Conservation (phyloP, 1,140 invertebrate species). For the Dinothrombium tinctorium region DNA sequence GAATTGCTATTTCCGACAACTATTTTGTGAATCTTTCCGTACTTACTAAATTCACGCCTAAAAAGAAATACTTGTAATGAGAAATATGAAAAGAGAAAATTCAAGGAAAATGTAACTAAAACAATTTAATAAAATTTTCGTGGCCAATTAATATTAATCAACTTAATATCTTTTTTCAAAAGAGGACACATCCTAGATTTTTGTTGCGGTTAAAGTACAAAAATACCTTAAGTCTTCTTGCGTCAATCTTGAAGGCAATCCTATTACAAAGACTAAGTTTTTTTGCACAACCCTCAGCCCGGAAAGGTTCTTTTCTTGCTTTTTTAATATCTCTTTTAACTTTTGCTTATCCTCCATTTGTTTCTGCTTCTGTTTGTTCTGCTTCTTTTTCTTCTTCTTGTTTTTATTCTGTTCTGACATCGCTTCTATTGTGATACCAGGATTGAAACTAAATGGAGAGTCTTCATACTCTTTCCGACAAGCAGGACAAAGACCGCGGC, state of each 20-base stretch:
- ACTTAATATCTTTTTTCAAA: no score
- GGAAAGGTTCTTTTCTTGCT: constrained; percentile 1
- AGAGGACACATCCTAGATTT: no score
- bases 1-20: constrained; percentile 51
- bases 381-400: constrained; percentile 8
- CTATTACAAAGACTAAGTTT: constrained; percentile 97
- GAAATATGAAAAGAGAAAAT: not conserved
- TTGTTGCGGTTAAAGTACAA: not conserved
- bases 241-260: constrained; percentile 78
- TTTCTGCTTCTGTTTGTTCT: constrained; percentile 2
- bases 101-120: no score
- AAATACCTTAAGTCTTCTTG: constrained; percentile 9
- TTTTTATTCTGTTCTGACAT: constrained; percentile 8
- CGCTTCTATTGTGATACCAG: constrained; percentile 9
- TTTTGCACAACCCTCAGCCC: constrained; percentile 72
- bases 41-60: constrained; percentile 59
- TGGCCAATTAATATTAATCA: no score
- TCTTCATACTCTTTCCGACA: constrained; percentile 94
- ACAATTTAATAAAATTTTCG: not conserved
- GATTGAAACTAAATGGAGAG: constrained; percentile 7
- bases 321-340: not conserved
- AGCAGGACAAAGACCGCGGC: constrained; percentile 70
- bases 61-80: not conserved
- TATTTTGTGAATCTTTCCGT: constrained; percentile 98
- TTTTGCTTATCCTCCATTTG: constrained; percentile 5